These are phyloP conservation scores for Sinella curviseta DNA, from an alignment of 1,140 invertebrate genomes.

Conservation along the genomic window DNA sequence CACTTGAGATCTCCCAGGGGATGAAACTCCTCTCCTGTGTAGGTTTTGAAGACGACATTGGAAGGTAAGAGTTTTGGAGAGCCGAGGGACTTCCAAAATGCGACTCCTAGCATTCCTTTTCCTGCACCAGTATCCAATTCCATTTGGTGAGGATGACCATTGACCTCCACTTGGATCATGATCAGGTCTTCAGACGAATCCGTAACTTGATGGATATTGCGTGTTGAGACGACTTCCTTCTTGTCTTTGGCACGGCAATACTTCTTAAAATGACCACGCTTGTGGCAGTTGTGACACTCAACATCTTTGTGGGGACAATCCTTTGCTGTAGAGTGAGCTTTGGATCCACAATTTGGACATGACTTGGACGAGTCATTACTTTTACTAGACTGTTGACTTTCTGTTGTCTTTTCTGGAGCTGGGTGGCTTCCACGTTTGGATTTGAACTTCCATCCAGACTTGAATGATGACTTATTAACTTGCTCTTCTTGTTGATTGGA, in stretches of 20 bases:
- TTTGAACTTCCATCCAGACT: background rate
- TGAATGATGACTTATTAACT: background rate
- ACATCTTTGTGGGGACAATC: constrained; percentile 29
- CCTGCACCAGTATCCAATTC: constrained; percentile 16
- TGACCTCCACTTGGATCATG: background rate
- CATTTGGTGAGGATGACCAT: background rate
- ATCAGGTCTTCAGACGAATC: background rate
- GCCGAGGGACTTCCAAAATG: background rate
- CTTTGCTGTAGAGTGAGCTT: constrained; percentile 2
- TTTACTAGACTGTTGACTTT: background rate
- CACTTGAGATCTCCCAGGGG: background rate
- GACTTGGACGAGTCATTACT: too few species aligned
- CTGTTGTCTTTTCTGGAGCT: background rate
- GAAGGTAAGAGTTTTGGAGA: background rate
- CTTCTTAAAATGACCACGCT: constrained; percentile 23
- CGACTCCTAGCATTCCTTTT: background rate
- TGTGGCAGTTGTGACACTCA: constrained; percentile 10
- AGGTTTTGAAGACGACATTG: background rate
- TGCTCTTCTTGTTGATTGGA: background rate
- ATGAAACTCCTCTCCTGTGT: background rate
- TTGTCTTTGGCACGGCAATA: background rate
- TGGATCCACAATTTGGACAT: constrained; percentile 35
- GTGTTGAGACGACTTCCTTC: background rate
- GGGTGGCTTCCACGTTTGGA: background rate
- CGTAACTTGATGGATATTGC: background rate